phyloP scores from a whole-genome alignment of 1,140 invertebrate species.

The Drosophila nasuta region DNA sequence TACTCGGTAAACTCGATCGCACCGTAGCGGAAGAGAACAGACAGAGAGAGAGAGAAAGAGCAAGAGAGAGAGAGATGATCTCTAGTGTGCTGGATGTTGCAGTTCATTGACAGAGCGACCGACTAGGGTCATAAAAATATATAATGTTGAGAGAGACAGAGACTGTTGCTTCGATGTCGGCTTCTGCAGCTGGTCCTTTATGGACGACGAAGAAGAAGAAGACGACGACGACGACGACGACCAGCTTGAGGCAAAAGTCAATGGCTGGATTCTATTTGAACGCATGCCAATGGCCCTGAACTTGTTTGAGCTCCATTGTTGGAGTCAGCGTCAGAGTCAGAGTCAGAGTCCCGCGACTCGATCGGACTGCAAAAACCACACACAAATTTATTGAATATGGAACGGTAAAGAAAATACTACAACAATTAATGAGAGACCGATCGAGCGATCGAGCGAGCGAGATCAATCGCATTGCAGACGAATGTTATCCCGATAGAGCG shows the following conservation, averaged over 20 bases:
- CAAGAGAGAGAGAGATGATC: background rate
- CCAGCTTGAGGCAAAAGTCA: constrained; percentile 39
- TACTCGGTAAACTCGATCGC: background rate
- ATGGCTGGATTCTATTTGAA: constrained; percentile 61
- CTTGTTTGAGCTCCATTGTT: constrained; percentile 51
- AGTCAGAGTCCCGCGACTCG: background rate
- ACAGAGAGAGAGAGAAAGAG: background rate
- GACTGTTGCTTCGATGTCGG: background rate
- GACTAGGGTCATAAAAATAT: constrained; percentile 57
- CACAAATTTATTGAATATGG: background rate
- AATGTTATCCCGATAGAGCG: constrained; percentile 38
- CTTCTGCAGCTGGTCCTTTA: background rate
- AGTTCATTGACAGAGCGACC: constrained; percentile 44
- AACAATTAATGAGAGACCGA: background rate
- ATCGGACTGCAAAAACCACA: background rate
- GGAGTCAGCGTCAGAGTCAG: background rate
- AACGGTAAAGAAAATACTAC: constrained; percentile 9
- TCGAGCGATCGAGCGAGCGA: too few species aligned
- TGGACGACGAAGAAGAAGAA: background rate
- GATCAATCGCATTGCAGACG: constrained; percentile 19
- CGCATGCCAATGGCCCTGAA: constrained; percentile 65
- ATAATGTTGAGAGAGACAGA: constrained; percentile 18
- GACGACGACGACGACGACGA: background rate
- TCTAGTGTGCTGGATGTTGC: constrained; percentile 4
- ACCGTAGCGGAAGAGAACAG: background rate